Base-by-base conservation (phyloP, 2,113 vertebrate genomes). In the Lynx canadensis region DNA sequence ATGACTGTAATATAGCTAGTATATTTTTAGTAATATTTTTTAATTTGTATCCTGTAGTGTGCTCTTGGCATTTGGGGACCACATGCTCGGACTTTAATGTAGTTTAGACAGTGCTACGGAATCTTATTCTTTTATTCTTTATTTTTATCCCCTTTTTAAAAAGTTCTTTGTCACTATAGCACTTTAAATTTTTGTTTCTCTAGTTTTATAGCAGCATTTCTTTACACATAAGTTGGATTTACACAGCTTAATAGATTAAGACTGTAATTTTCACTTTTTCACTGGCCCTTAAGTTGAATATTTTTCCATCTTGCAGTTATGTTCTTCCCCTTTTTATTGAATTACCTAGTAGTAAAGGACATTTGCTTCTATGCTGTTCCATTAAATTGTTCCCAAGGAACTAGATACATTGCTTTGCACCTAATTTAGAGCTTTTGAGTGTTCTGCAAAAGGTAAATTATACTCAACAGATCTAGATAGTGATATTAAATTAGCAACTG, bases 1-100 rank as follows among this genome's bases (percentile, higher is more conserved):
- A 23, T 55, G 93, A 69, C 68, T 81, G 0, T 88, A 95, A 97
- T 79, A 66, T 36, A 95, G 31, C 23, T 97, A 83, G 36, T 81
- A 38, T 95, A 95, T 95, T 97, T 97, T 81, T 83, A 83, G 74
- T 94, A 69, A 78, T 79, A 93, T 94, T 97, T 90, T 92, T 84
- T 18, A n/a, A 83, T 94, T 97, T 91, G 95, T 78, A 52, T 84
- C 83, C 89, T 55, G 33, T 80, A 71, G 45, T 92, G 48, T 95
- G 66, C 69, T 92, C 60, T 95, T 68, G 85, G 82, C 41, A n/a
- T 81, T 85, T 85, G 21, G 65, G 69, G 88, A 73, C 86, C 65
- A 57, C 85, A 80, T 79, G n/a, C 45, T 84, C 0, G 0, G 83
- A 82, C 79, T 96, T 50, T 45, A 57, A 57, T 88, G 29, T 96